Base-by-base conservation (phyloP, 2,888 invertebrate species). In the Oxyscelio sp. region DNA sequence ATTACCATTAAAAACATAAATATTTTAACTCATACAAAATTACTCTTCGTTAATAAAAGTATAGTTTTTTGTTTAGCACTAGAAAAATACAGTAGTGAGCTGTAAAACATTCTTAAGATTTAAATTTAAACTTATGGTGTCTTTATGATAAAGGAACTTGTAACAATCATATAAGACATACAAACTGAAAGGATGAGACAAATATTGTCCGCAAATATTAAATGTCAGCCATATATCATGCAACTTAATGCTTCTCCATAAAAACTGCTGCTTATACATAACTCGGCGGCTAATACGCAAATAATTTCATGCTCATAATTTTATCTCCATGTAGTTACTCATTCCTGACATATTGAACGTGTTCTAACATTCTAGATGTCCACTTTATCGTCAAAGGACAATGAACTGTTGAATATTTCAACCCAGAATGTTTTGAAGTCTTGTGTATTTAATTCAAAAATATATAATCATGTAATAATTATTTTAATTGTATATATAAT, bases 261-360 rank as follows among this genome's bases (percentile, higher is more conserved):
- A 8, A 34, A 2, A 2, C 11, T 34, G n/a, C n/a, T 27, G 27
- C 6, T 9, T 34, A 9, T 34, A 11, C 34, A 9, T 34, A 34
- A 34, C 9, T 34, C 34, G 11, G 9, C 11, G 2, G 9, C 5
- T 34, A 34, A 34, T 8, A 34, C 11, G 34, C 4, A 9, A 34
- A 34, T 2, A 34, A 34, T 34, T 4, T 34, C 11, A 34, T 65
- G 24, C 17, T 4, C 15, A 22, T 40, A 27, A 31, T 31, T 21
- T 11, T 24, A 48, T 63, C 24, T 40, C 24, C 15, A 11, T 9
- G 11, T 40, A 68, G 66, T 40, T 54, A 40, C n/a, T 31, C 19
- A 54, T 68, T 34, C 34, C 34, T 34, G 2, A 34, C 24, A 45
- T 61, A 73, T 73, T 24, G 73, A 73, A n/a, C 52, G 52, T 21